Percentiles rank a stretch among this genome's conserved stretches.
Conservation (phyloP, 2,113 vertebrate species). For the Eptesicus fuscus region DNA sequence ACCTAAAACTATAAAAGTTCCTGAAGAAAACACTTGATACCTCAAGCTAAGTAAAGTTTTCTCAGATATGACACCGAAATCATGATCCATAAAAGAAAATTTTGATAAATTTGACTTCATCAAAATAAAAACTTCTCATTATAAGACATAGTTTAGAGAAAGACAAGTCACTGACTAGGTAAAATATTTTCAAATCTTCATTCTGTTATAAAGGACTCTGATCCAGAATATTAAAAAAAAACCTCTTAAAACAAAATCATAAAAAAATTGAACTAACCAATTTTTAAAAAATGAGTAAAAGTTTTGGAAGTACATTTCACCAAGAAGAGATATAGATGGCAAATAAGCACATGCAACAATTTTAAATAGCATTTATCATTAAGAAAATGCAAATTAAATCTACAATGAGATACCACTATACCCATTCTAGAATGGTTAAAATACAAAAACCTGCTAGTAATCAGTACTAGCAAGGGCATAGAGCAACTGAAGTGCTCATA, state of each 20-base stretch:
- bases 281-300: neutral
- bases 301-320: neutral
- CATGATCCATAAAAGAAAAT: neutral
- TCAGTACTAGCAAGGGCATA: neutral
- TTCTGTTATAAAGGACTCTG: neutral
- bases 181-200: neutral
- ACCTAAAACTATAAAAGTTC: neutral
- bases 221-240: neutral
- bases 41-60: neutral
- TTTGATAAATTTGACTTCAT: neutral
- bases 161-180: neutral
- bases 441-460: neutral
- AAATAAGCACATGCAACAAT: neutral
- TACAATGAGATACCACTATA: neutral
- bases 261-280: neutral
- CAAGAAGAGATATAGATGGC: neutral
- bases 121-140: neutral
- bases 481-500: neutral
- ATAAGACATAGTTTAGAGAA: neutral
- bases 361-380: neutral
- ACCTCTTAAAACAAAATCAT: neutral
- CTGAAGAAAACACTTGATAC: neutral
- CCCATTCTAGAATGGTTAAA: neutral
- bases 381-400: neutral
- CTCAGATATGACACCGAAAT: neutral